Percentiles rank a stretch among this genome's conserved stretches.
Evolutionary conservation across 2,113 vertebrate species (phyloP).

Genomic region (Kryptolebias marmoratus): DNA sequence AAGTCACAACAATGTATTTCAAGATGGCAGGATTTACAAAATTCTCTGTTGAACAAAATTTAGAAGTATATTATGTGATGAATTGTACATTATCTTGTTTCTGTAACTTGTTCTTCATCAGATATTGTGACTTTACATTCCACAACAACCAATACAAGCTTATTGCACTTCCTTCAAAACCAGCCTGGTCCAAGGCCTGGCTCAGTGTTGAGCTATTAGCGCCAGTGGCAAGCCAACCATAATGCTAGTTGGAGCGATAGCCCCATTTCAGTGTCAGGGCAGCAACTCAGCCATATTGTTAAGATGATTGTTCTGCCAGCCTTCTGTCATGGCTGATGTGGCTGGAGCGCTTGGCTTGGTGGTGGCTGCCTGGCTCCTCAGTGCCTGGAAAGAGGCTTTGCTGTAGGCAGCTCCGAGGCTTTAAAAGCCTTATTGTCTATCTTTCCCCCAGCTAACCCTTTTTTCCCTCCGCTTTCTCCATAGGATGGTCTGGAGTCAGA

Average conservation of each 20-base stretch:
- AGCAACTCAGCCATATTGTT: constrained; percentile 80
- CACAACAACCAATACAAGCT: constrained; percentile 60
- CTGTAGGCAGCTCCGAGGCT: constrained; percentile 82
- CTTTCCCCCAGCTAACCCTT: constrained; percentile 72
- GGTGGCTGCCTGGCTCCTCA: constrained; percentile 67
- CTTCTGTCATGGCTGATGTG: constrained; percentile 82
- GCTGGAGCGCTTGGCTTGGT: constrained; percentile 76
- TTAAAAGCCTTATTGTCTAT: constrained; percentile 83
- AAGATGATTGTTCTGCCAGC: constrained; percentile 83
- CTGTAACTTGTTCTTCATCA: constrained; percentile 18
- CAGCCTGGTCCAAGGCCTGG: constrained; percentile 58
- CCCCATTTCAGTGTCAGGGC: constrained; percentile 75
- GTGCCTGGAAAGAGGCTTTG: constrained; percentile 80
- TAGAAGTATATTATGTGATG: background rate
- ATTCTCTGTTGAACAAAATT: background rate
- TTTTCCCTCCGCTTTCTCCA: constrained; percentile 67
- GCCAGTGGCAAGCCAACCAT: constrained; percentile 69
- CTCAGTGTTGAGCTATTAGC: constrained; percentile 69
- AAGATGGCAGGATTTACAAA: background rate
- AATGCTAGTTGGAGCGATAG: constrained; percentile 75
- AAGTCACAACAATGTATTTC: constrained; percentile 9
- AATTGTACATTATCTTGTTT: constrained; percentile 1
- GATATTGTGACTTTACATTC: constrained; percentile 63
- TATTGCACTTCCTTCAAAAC: constrained; percentile 37
- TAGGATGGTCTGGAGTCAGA: constrained; percentile 68